These are phyloP conservation scores for Spodoptera litura DNA, from an alignment of 1,140 invertebrate species.

Conservation along the genomic window DNA sequence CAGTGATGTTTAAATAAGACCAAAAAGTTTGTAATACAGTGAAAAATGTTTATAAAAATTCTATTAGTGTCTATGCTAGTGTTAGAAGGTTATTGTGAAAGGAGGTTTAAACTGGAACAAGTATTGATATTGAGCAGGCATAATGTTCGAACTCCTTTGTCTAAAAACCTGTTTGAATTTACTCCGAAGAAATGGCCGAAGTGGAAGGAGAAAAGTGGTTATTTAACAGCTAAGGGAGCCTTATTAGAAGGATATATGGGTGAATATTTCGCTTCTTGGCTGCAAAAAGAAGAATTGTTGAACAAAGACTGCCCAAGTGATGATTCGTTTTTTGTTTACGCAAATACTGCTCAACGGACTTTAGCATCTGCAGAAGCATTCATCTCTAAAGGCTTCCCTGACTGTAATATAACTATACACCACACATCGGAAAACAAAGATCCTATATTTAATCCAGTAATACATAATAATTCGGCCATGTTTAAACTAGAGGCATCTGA, in stretches of 20 bases:
- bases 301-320: conserved; percentile 61
- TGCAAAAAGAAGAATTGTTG: conserved; percentile 61
- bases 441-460: conserved; percentile 70
- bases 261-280: conserved; percentile 66
- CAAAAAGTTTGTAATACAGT: background rate
- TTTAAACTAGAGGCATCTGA: conserved; percentile 63
- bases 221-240: conserved; percentile 73
- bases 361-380: conserved; percentile 70
- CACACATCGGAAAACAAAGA: conserved; percentile 59
- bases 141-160: conserved; percentile 72
- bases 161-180: conserved; percentile 63
- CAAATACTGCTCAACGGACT: conserved; percentile 73
- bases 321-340: conserved; percentile 68
- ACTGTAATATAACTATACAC: conserved; percentile 69
- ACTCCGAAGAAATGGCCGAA: conserved; percentile 71
- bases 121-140: conserved; percentile 76
- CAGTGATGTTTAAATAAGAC: conserved; percentile 1
- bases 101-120: conserved; percentile 62
- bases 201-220: conserved; percentile 71
- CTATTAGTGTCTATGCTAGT: conserved; percentile 15
- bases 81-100: conserved; percentile 10
- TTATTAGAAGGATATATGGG: conserved; percentile 76
- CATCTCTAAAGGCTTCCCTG: conserved; percentile 63
- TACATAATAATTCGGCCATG: conserved; percentile 64
- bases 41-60: conserved; percentile 25